A percentile compares a stretch with the other conserved stretches of the same genome.
Conservation (phyloP, 2,888 invertebrate genomes). For the Nymphalis polychloros region DNA sequence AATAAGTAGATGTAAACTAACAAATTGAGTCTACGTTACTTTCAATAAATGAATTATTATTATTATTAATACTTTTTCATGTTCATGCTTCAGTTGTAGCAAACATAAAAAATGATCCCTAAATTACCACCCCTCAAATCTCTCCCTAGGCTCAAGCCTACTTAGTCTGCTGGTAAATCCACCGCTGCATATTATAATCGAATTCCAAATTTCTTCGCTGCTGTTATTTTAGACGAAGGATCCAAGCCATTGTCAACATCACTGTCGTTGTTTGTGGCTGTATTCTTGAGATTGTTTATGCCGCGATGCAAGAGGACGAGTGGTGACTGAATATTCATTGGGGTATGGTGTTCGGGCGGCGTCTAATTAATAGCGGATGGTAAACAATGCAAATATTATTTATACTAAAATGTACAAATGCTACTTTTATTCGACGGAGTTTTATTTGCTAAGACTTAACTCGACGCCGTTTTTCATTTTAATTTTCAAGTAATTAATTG, state of each 20-base stretch:
- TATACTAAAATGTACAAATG: no score
- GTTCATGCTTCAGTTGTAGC: no score
- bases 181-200: neutral
- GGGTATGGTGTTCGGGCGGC: slow-evolving; percentile 16
- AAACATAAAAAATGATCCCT: no score
- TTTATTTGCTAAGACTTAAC: neutral
- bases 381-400: neutral
- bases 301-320: slow-evolving; percentile 22
- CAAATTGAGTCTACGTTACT: no score
- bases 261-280: slow-evolving; percentile 9
- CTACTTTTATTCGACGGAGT: neutral
- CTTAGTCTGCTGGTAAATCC: no score
- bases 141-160: no score
- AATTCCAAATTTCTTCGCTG: neutral
- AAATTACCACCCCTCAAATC: no score
- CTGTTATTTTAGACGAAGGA: neutral
- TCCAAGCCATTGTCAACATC: neutral
- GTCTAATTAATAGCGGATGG: neutral
- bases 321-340: slow-evolving; percentile 36
- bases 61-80: no score
- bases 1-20: no score
- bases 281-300: slow-evolving; percentile 22
- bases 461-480: no score
- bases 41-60: no score
- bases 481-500: no score